A percentile compares a stretch with the other conserved stretches of the same genome.
Evolutionary conservation across 2,888 invertebrate species (phyloP).

Genomic region (Caprella mutica): DNA sequence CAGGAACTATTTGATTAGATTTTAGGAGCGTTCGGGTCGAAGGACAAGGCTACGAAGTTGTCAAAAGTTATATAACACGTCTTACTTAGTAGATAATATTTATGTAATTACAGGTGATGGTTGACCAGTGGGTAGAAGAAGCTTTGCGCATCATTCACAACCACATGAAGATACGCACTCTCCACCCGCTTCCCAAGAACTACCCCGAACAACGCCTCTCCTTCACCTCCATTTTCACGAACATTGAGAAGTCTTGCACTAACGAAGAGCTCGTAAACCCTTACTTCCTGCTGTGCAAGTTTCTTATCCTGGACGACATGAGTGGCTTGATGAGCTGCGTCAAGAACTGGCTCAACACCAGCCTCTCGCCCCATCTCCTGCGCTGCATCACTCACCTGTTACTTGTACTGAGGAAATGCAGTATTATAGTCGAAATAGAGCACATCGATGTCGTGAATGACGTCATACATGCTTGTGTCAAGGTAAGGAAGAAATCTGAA

Average conservation of each 20-base stretch:
- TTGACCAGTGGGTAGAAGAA: conserved; percentile 73
- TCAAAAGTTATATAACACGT: too few species aligned
- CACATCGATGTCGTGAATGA: conserved; percentile 55
- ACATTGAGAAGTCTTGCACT: conserved; percentile 44
- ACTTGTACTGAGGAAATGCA: conserved; percentile 67
- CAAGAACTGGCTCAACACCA: conserved; percentile 15
- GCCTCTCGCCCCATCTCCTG: conserved; percentile 47
- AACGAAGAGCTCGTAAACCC: conserved; percentile 48
- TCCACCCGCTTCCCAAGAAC: conserved; percentile 25
- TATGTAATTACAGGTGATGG: too few species aligned
- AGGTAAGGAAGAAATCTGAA: conserved; percentile 37
- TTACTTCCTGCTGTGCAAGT: conserved; percentile 68
- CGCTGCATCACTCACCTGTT: conserved; percentile 76
- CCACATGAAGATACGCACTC: conserved; percentile 9
- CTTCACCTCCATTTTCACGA: conserved; percentile 56
- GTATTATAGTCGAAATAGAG: conserved; percentile 43
- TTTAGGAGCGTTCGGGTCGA: not conserved
- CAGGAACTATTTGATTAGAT: too few species aligned
- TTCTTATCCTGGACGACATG: conserved; percentile 66
- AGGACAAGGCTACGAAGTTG: not conserved
- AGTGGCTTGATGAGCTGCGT: conserved; percentile 54
- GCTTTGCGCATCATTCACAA: conserved; percentile 52
- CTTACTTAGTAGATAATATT: too few species aligned
- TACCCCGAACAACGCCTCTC: conserved; percentile 32
- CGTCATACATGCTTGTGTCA: conserved; percentile 58